A percentile compares a stretch with the other conserved stretches of the same genome.
Evolutionary conservation across 2,888 invertebrate genomes (phyloP).

Genomic region (Crepidodera aurea): DNA sequence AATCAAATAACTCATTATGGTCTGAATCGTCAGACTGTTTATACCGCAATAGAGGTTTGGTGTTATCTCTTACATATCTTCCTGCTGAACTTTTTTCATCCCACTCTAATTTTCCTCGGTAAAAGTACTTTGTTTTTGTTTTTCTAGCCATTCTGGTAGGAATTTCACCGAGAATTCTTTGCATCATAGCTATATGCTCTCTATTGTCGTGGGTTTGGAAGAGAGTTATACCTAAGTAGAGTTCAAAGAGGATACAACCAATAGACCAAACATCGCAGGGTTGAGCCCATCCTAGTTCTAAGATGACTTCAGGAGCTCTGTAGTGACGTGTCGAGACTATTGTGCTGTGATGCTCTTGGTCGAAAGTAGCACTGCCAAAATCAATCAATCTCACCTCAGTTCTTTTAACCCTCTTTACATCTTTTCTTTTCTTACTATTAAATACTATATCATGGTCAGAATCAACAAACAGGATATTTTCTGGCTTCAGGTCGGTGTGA

Average conservation of each 20-base stretch:
- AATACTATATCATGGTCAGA: conserved; percentile 86
- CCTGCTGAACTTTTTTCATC: conserved; percentile 96
- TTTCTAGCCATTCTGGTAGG: conserved; percentile 91
- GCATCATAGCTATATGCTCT: conserved; percentile 99
- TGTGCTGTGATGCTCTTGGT: conserved; percentile 99
- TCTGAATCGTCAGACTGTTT: conserved; percentile 87
- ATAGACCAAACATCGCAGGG: conserved; percentile 99
- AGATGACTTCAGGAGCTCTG: conserved; percentile 98
- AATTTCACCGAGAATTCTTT: conserved; percentile 95
- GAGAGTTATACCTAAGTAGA: conserved; percentile 96
- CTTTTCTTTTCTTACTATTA: conserved; percentile 84
- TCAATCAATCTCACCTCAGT: conserved; percentile 97
- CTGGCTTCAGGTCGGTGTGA: conserved; percentile 99
- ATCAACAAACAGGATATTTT: conserved; percentile 97
- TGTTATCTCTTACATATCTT: conserved; percentile 96
- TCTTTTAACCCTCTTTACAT: conserved; percentile 86
- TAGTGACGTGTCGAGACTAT: conserved; percentile 99
- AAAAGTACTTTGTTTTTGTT: conserved; percentile 97
- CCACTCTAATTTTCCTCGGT: conserved; percentile 97
- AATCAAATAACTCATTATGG: conserved; percentile 91
- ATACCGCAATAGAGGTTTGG: conserved; percentile 94
- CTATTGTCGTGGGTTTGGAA: conserved; percentile 99
- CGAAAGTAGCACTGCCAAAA: conserved; percentile 99
- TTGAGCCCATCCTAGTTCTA: conserved; percentile 99
- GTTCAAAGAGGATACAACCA: conserved; percentile 98